A percentile compares a stretch with the other conserved stretches of the same genome.
Evolutionary conservation across 2,797 vertebrate genomes (phyloP).

Genomic region (Hoplostethus atlanticus): DNA sequence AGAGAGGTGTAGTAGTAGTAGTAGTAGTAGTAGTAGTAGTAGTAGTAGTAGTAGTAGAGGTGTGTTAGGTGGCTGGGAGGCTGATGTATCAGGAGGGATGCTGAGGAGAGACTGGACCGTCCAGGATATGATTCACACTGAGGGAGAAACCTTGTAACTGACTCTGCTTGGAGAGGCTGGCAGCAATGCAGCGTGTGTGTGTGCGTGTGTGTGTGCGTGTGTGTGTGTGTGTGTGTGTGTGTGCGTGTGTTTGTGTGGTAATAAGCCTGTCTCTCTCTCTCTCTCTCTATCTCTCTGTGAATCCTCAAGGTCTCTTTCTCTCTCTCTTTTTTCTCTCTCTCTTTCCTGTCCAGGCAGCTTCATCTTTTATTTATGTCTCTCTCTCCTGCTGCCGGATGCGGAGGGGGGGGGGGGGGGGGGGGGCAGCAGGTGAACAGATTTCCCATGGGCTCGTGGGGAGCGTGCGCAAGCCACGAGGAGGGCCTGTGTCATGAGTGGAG

Average conservation of each 20-base stretch:
- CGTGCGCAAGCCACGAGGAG: conserved; percentile 26
- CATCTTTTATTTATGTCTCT: conserved; percentile 79
- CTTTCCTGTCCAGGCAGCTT: conserved; percentile 65
- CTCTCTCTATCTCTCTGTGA: conserved; percentile 24
- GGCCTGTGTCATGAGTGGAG: conserved; percentile 34
- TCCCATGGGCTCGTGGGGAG: conserved; percentile 44
- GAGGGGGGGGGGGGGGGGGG: conserved; percentile 23
- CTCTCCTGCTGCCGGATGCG: conserved; percentile 57
- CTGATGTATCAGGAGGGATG: conserved; percentile 56
- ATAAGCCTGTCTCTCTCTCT: conserved; percentile 21
- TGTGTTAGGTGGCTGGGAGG: conserved; percentile 34
- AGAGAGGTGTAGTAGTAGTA: too few species aligned
- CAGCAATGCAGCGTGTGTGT: conserved; percentile 50
- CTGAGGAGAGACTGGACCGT: conserved; percentile 61
- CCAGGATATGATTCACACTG: conserved; percentile 66
- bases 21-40: conserved; percentile 27
- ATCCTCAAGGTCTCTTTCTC: conserved; percentile 23
- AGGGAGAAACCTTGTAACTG: conserved; percentile 58
- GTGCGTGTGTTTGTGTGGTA: background rate
- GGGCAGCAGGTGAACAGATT: conserved; percentile 55
- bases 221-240: background rate
- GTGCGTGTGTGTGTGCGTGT: conserved; percentile 17
- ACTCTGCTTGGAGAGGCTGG: conserved; percentile 35
- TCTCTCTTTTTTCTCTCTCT: conserved; percentile 34
- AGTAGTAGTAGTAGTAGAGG: conserved; percentile 26